A percentile compares a stretch with the other conserved stretches of the same genome.
These are phyloP conservation scores for Haliclona indistincta DNA, from an alignment of 37 sponge, comb jelly and placozoan species.

Conservation along the genomic window DNA sequence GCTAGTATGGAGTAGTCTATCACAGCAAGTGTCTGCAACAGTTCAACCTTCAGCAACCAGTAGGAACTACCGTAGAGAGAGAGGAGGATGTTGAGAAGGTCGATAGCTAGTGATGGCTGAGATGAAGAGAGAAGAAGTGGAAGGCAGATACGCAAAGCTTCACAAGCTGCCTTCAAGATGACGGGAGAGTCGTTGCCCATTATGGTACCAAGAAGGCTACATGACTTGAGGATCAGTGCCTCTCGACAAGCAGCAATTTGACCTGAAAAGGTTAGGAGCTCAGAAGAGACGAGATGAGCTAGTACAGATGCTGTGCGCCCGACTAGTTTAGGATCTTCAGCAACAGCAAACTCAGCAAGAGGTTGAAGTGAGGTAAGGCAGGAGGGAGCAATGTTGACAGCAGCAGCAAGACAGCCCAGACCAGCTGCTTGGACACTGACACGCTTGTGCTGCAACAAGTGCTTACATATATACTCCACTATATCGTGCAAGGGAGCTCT, in stretches of 20 bases:
- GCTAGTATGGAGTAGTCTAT: slow-evolving; percentile 41
- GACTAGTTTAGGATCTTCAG: slow-evolving; percentile 46
- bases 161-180: slow-evolving; percentile 71
- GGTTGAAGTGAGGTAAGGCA: slow-evolving; percentile 5
- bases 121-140: slow-evolving; percentile 23
- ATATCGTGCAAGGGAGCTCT: background rate
- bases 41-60: slow-evolving; percentile 75
- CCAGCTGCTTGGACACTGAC: slow-evolving; percentile 55
- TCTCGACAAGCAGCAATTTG: background rate
- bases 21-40: slow-evolving; percentile 50
- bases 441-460: slow-evolving; percentile 4
- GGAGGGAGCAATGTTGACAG: slow-evolving; percentile 25
- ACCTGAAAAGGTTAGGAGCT: slow-evolving; percentile 8
- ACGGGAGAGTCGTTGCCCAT: slow-evolving; percentile 44
- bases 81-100: slow-evolving; percentile 53
- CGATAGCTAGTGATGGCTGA: slow-evolving; percentile 25
- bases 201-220: slow-evolving; percentile 1
- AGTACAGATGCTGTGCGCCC: background rate
- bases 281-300: slow-evolving; percentile 21
- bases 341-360: background rate
- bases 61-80: slow-evolving; percentile 52
- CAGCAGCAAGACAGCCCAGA: slow-evolving; percentile 37
- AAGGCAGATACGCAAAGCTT: slow-evolving; percentile 57
- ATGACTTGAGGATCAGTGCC: slow-evolving; percentile 19
- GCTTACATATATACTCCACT: slow-evolving; percentile 17